Percentiles rank a stretch among this genome's conserved stretches.
phyloP scores from a whole-genome alignment of 1,140 invertebrate genomes.

The Drosophila kepulauana region DNA sequence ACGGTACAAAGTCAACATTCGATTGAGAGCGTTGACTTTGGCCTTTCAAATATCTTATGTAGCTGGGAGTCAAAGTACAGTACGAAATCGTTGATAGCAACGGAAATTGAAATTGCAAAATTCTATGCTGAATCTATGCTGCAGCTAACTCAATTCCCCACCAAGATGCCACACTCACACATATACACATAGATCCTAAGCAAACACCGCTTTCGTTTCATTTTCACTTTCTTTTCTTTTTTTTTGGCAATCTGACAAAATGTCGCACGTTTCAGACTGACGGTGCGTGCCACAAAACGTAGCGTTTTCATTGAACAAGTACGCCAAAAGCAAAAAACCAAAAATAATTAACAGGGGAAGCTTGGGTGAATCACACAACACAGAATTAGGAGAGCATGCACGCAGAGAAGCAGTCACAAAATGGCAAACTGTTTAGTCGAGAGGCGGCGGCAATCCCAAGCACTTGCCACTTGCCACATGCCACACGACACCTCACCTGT shows the following conservation, averaged over 20 bases:
- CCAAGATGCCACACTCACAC: slow-evolving; percentile 43
- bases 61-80: slow-evolving; percentile 46
- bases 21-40: slow-evolving; percentile 64
- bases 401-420: slow-evolving; percentile 10
- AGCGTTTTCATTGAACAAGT: slow-evolving; percentile 27
- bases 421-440: neutral
- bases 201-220: slow-evolving; percentile 18
- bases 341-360: slow-evolving; percentile 20
- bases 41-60: slow-evolving; percentile 56
- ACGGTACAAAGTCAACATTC: slow-evolving; percentile 36
- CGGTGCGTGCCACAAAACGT: slow-evolving; percentile 39
- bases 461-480: neutral
- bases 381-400: slow-evolving; percentile 9
- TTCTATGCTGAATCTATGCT: neutral
- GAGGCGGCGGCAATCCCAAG: neutral
- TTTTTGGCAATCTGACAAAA: slow-evolving; percentile 58
- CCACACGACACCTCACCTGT: slow-evolving; percentile 85
- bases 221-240: slow-evolving; percentile 23
- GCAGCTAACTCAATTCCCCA: neutral
- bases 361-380: slow-evolving; percentile 44
- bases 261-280: slow-evolving; percentile 41
- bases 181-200: slow-evolving; percentile 30
- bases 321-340: neutral
- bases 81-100: slow-evolving; percentile 2
- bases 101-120: neutral